Conservation (phyloP, 92 coral and sea anemone species). For the Scolanthus callimorphus region DNA sequence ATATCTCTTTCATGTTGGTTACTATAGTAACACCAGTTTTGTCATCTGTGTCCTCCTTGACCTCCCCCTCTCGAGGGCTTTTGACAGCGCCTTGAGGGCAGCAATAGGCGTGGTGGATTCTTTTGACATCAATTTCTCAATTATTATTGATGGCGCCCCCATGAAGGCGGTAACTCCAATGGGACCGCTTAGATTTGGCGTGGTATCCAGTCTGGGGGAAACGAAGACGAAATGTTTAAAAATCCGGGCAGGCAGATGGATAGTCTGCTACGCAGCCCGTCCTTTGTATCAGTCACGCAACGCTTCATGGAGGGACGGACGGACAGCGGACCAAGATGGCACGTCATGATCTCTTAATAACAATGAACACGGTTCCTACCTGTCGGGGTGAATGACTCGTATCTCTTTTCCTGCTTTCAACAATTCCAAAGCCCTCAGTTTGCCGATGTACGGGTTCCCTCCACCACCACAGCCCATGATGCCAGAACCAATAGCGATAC, state of each 20-base stretch:
- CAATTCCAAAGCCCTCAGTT: constrained; percentile 36
- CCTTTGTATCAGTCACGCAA: too few species aligned
- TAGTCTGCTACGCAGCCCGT: too few species aligned
- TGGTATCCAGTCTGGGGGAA: constrained; percentile 45
- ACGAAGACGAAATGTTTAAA: too few species aligned
- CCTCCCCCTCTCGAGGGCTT: constrained; percentile 26
- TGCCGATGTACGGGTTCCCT: constrained; percentile 84
- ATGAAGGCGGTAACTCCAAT: constrained; percentile 57
- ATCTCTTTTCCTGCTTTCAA: constrained; percentile 57
- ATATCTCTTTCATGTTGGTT: too few species aligned
- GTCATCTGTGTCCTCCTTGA: constrained; percentile 14
- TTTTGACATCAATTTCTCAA: constrained; percentile 56
- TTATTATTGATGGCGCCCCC: constrained; percentile 88
- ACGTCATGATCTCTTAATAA: too few species aligned
- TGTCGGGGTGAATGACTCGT: constrained; percentile 86
- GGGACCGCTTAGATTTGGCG: constrained; percentile 44
- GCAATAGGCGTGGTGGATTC: constrained; percentile 50
- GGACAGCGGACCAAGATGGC: too few species aligned
- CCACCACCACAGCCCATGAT: constrained; percentile 99
- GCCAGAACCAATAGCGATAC: constrained; percentile 95
- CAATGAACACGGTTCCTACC: too few species aligned
- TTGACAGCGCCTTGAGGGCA: constrained; percentile 37
- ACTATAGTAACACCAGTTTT: too few species aligned
- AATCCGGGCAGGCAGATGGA: too few species aligned
- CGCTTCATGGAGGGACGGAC: too few species aligned